These are phyloP conservation scores for Osmoderma eremita DNA, from an alignment of 2,888 invertebrate species.

Conservation along the genomic window DNA sequence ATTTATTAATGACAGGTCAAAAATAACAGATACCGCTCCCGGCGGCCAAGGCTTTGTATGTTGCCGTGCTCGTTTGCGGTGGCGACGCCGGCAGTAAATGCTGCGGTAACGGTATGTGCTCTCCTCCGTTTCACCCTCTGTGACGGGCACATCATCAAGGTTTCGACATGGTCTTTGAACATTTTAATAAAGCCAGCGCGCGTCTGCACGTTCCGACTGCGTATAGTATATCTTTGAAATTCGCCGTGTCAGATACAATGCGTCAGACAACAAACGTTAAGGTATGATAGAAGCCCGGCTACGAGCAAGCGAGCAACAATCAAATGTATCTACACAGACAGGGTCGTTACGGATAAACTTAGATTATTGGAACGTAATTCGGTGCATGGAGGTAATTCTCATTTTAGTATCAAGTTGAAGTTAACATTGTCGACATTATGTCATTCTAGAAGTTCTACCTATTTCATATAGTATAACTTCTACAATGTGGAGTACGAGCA, in stretches of 20 bases:
- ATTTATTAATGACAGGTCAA: slow-evolving; percentile 64
- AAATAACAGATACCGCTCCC: slow-evolving; percentile 60
- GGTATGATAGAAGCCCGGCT: background rate
- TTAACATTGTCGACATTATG: no score
- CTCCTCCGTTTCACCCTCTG: slow-evolving; percentile 36
- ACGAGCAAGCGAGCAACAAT: background rate
- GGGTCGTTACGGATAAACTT: slow-evolving; percentile 2
- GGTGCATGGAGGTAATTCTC: no score
- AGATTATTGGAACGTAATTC: background rate
- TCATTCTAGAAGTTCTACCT: no score
- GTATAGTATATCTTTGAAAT: slow-evolving; percentile 44
- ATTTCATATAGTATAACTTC: no score
- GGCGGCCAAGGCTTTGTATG: slow-evolving; percentile 61
- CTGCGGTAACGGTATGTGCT: slow-evolving; percentile 51
- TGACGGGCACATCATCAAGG: slow-evolving; percentile 57
- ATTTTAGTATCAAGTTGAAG: no score
- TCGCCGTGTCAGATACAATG: slow-evolving; percentile 44
- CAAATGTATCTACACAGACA: background rate
- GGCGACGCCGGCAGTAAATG: no score
- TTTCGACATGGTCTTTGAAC: slow-evolving; percentile 59
- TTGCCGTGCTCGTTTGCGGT: slow-evolving; percentile 15
- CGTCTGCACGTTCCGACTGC: slow-evolving; percentile 37
- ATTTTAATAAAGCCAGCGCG: slow-evolving; percentile 59
- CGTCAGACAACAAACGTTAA: slow-evolving; percentile 21
- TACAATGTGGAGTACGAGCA: no score